A percentile compares a stretch with the other conserved stretches of the same genome.
Evolutionary conservation across 1,140 invertebrate species (phyloP).

Genomic region (Hypothenemus hampei): DNA sequence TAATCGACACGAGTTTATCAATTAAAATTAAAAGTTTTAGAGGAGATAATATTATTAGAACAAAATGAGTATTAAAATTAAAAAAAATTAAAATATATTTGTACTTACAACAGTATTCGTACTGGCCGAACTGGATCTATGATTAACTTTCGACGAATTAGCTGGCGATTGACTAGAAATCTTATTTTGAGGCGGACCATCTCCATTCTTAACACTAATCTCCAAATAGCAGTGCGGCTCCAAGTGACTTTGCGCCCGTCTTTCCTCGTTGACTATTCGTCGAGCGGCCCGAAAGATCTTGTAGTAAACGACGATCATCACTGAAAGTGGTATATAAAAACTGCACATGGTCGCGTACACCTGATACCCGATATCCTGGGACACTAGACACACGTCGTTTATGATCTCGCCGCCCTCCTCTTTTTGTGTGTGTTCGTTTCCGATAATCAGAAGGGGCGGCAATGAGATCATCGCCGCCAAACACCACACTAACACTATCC

Average conservation of each 20-base stretch:
- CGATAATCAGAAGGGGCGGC: constrained; percentile 80
- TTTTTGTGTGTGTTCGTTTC: constrained; percentile 68
- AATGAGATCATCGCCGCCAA: constrained; percentile 84
- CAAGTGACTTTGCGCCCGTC: constrained; percentile 75
- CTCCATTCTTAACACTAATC: constrained; percentile 65
- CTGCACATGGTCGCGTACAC: constrained; percentile 86
- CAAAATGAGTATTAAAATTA: not conserved
- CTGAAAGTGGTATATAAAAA: constrained; percentile 82
- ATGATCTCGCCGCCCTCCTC: constrained; percentile 45
- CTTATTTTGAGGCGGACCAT: constrained; percentile 57
- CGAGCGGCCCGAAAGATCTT: constrained; percentile 84
- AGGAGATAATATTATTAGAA: not conserved
- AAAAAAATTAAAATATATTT: not conserved
- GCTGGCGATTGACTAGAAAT: constrained; percentile 49
- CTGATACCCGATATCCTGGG: constrained; percentile 83
- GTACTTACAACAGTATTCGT: constrained; percentile 59
- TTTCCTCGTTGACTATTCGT: constrained; percentile 79
- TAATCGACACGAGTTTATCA: not conserved
- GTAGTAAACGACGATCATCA: constrained; percentile 89
- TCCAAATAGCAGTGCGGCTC: constrained; percentile 71
- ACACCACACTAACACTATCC: constrained; percentile 85
- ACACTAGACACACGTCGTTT: constrained; percentile 68
- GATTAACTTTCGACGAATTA: constrained; percentile 45
- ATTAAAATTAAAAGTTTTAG: no score
- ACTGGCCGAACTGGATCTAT: constrained; percentile 53